Conservation (phyloP, 1,140 invertebrate genomes). For the Listronotus oregonensis region DNA sequence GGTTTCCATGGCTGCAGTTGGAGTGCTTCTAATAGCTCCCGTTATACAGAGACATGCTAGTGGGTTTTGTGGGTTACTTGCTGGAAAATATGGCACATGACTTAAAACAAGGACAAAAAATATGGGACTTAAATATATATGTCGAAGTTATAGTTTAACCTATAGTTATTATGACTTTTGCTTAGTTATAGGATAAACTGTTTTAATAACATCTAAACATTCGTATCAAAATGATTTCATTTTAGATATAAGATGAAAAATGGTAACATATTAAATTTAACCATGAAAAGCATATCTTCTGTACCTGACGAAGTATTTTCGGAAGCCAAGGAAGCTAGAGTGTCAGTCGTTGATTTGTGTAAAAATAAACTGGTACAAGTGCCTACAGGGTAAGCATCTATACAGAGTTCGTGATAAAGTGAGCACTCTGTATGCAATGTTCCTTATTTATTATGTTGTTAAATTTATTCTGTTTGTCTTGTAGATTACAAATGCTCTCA, state of each 20-base stretch:
- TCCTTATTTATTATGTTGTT: neutral
- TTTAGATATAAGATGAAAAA: constrained; percentile 74
- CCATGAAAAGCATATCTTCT: constrained; percentile 65
- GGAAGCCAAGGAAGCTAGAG: constrained; percentile 70
- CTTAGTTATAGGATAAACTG: too few relatives aligned
- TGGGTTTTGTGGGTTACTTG: too few relatives aligned
- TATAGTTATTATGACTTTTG: too few relatives aligned
- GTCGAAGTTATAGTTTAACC: too few relatives aligned
- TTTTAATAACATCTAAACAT: too few relatives aligned
- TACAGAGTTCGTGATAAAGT: neutral
- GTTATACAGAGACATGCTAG: too few relatives aligned
- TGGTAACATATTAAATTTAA: constrained; percentile 70
- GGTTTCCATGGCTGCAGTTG: too few relatives aligned
- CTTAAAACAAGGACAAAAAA: too few relatives aligned
- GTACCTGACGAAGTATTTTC: constrained; percentile 75
- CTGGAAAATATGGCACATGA: too few relatives aligned
- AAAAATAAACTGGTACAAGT: constrained; percentile 75
- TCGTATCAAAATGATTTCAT: constrained; percentile 11
- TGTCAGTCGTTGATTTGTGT: constrained; percentile 77
- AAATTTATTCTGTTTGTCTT: constrained; percentile 26
- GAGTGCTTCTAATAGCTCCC: too few relatives aligned
- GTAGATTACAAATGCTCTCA: constrained; percentile 60
- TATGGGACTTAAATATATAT: too few relatives aligned
- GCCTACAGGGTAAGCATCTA: constrained; percentile 66
- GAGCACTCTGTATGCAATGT: too few relatives aligned